Evolutionary conservation across 2,113 vertebrate genomes (phyloP), one percentile per base, ranked within the genome.

Genomic region (Salvator merianae): DNA sequence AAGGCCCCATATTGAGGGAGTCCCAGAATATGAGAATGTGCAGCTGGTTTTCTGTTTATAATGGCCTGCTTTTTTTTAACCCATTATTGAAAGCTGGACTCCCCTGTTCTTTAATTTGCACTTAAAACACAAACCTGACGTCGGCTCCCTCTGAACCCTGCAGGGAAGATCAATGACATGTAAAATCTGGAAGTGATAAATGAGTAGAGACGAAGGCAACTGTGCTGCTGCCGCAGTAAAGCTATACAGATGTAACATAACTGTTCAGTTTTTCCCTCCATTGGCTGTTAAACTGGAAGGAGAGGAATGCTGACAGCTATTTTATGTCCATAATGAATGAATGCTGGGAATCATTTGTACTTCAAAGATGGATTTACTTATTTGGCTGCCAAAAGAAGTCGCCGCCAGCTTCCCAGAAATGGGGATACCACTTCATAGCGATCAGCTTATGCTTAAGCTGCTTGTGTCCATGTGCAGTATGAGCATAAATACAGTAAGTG

Each of bases 121-220:
- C 68, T 74, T 89, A 86, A 86, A 79, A 66, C 79, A 85, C 40
- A 73, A 71, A 88, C 38, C 86, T 87, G 86, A 90, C 63, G 84
- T 90, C 55, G 86, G 73, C 85, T 55, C 81, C 73, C 66, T 75
- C 66, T 63, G 78, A 79, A 4, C 80, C 70, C 73, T 82, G 93
- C 90, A 26, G 72, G 79, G 83, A 88, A 89, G 89, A 92, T 91
- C 86, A 92, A 91, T 84, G 76, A 81, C 85, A 78, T 78, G 47
- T 90, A 82, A 94, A 93, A 92, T 93, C 89, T 94, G 88, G 92
- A 94, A 90, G 59, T 82, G 88, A 91, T 89, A 90, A 90, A 89
- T 87, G 84, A 84, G 68, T 13, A n/a, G 88, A 86, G 65, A 84
- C 77, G 84, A 90, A 22, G 43, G 85, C 85, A 93, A 90, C 73